phyloP scores from a whole-genome alignment of 37 sponge, comb jelly and placozoan genomes.

The Ephydatia muelleri region DNA sequence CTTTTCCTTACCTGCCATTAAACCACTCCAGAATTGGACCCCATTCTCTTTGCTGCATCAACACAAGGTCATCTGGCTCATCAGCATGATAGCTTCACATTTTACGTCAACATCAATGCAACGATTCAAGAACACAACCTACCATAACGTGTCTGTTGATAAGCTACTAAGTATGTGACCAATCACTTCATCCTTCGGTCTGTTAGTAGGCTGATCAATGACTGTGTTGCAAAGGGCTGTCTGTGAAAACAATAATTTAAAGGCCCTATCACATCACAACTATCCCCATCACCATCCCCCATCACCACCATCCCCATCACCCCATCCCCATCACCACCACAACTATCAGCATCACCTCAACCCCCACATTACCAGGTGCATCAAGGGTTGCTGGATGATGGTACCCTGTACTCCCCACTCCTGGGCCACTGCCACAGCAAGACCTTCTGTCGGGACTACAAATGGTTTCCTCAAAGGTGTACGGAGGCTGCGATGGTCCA shows the following conservation, averaged over 20 bases:
- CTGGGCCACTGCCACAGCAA: conserved; percentile 75
- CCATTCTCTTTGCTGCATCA: conserved; percentile 66
- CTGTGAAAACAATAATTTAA: conserved; percentile 21
- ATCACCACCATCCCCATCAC: not conserved
- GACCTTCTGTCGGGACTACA: conserved; percentile 59
- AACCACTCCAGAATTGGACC: conserved; percentile 84
- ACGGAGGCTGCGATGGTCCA: conserved; percentile 63
- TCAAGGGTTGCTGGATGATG: conserved; percentile 56
- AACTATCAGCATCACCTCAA: not conserved
- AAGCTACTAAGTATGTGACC: conserved; percentile 28
- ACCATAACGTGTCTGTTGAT: conserved; percentile 74
- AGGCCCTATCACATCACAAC: too few relatives aligned
- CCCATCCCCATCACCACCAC: not conserved
- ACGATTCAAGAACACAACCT: too few relatives aligned
- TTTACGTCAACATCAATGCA: not conserved
- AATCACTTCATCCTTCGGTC: not conserved
- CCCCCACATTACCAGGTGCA: conserved; percentile 70
- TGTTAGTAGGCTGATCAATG: conserved; percentile 45
- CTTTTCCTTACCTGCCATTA: conserved; percentile 55
- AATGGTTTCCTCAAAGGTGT: conserved; percentile 64
- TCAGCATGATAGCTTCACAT: conserved; percentile 41
- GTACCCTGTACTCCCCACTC: conserved; percentile 73
- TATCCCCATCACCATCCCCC: not conserved
- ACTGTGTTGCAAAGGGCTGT: conserved; percentile 81
- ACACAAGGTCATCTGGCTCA: conserved; percentile 64